Evolutionary conservation across 2,113 vertebrate species (phyloP).

Genomic region (Taxidea taxus): DNA sequence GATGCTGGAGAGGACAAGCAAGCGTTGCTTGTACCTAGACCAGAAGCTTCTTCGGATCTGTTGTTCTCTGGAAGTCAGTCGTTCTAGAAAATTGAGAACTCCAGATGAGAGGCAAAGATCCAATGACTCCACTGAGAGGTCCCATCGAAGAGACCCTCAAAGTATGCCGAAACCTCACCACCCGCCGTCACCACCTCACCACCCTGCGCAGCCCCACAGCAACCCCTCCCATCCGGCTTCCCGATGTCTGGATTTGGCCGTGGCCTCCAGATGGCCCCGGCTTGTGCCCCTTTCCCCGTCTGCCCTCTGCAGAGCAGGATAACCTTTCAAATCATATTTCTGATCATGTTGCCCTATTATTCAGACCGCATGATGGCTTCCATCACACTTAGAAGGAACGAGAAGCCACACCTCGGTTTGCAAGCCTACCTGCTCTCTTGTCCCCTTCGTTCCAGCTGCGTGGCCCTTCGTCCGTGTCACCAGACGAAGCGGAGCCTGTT

Average conservation of each 20-base stretch:
- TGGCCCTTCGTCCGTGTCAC: neutral
- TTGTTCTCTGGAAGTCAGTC: neutral
- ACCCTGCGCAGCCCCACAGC: rapidly evolving
- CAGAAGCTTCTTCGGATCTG: neutral
- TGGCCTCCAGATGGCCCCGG: neutral
- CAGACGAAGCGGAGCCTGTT: rapidly evolving
- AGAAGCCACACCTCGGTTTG: rapidly evolving
- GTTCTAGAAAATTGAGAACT: neutral
- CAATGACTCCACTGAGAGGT: rapidly evolving
- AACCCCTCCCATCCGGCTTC: rapidly evolving
- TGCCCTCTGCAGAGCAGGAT: neutral
- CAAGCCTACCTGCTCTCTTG: neutral
- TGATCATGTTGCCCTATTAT: rapidly evolving
- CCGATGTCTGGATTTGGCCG: rapidly evolving
- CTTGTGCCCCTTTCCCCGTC: too few species aligned
- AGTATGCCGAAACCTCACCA: neutral
- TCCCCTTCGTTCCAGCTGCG: rapidly evolving
- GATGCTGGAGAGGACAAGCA: rapidly evolving
- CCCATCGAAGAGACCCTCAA: neutral
- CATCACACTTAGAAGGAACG: rapidly evolving
- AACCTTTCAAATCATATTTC: rapidly evolving
- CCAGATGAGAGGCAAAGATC: too few species aligned
- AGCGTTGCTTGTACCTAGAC: too few species aligned
- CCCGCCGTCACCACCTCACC: too few species aligned
- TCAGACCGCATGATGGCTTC: neutral